Evolutionary conservation across 2,888 invertebrate genomes (phyloP).

Genomic region (Sisyra terminalis): DNA sequence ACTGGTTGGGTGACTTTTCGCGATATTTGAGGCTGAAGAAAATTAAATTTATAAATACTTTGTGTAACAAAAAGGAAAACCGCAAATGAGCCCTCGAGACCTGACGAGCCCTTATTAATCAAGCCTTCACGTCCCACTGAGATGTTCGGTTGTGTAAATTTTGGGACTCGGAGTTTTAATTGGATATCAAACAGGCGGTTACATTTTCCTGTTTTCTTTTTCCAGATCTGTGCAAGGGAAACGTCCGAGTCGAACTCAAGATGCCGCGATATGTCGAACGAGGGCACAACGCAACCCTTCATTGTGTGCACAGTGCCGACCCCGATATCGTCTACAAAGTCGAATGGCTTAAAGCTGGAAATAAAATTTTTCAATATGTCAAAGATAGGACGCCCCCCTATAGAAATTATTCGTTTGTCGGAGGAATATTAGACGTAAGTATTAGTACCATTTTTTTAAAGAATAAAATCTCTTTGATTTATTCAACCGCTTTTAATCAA

Average conservation of each 20-base stretch:
- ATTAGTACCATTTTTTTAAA: constrained; percentile 7
- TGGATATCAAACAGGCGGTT: too few species aligned
- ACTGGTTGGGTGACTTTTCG: too few species aligned
- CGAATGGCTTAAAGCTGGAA: constrained; percentile 50
- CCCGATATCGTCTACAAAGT: constrained; percentile 63
- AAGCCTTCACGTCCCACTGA: too few species aligned
- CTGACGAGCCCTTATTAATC: too few species aligned
- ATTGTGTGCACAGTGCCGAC: constrained; percentile 60
- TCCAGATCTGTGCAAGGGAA: constrained; percentile 22
- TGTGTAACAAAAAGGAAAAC: too few species aligned
- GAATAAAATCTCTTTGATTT: too few species aligned
- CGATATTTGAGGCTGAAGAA: too few species aligned
- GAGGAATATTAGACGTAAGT: constrained; percentile 63
- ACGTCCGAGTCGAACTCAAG: constrained; percentile 24
- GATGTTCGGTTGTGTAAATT: too few species aligned
- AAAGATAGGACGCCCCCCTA: constrained; percentile 61
- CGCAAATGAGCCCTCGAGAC: too few species aligned
- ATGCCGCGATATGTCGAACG: constrained; percentile 48
- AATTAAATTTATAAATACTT: too few species aligned
- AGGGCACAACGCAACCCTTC: constrained; percentile 50
- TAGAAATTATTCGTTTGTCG: constrained; percentile 46
- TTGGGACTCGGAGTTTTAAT: too few species aligned
- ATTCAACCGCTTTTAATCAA: too few species aligned
- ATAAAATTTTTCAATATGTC: constrained; percentile 68
- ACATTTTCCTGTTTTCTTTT: constrained; percentile 12